Evolutionary conservation across 2,113 vertebrate genomes (phyloP).

Genomic region (Chamaea fasciata): DNA sequence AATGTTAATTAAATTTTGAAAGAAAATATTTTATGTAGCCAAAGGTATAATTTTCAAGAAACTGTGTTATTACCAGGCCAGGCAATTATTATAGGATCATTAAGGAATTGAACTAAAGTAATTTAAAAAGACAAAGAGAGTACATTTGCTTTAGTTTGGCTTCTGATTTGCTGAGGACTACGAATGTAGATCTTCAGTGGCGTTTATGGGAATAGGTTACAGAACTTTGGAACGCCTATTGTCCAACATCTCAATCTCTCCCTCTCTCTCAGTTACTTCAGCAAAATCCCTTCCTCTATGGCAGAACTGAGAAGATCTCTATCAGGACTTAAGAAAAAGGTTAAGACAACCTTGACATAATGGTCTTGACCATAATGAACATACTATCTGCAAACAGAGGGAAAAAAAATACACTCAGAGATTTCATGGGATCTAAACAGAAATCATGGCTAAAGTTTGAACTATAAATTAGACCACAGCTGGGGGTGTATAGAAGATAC

Average conservation of each 20-base stretch:
- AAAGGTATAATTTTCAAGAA: slow-evolving; percentile 10
- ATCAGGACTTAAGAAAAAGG: neutral
- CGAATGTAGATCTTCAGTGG: neutral
- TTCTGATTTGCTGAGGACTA: neutral
- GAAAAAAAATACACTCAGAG: neutral
- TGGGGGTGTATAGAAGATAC: neutral
- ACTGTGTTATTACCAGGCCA: neutral
- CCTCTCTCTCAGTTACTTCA: neutral
- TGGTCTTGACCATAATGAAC: neutral
- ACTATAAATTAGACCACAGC: neutral
- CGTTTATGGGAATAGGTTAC: neutral
- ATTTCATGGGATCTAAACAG: neutral
- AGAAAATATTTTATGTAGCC: neutral
- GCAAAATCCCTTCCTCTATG: neutral
- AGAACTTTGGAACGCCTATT: neutral
- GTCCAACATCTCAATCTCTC: neutral
- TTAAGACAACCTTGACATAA: neutral
- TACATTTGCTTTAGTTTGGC: neutral
- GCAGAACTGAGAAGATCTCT: neutral
- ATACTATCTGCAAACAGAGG: neutral
- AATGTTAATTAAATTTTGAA: neutral
- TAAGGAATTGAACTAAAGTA: neutral
- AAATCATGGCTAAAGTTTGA: neutral
- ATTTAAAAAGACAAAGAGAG: neutral
- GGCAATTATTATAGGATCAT: neutral